Percentiles rank a stretch among this genome's conserved stretches.
These are phyloP conservation scores for Psephotus haematonotus DNA, from an alignment of 2,113 vertebrate genomes.

Conservation along the genomic window DNA sequence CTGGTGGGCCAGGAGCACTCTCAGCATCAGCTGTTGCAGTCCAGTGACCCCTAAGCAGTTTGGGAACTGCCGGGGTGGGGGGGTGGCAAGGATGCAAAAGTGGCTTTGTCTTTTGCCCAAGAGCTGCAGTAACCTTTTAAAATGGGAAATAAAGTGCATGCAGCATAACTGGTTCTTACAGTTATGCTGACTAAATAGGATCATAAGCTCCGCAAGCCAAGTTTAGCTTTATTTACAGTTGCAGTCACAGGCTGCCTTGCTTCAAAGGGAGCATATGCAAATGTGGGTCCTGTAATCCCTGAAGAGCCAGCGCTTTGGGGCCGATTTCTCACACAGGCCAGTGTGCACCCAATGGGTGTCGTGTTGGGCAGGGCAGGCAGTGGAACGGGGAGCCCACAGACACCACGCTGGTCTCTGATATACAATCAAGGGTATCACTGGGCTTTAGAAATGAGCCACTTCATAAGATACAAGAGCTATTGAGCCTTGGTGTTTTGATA, in stretches of 20 bases:
- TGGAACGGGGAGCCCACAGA: accelerated
- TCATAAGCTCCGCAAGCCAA: background rate
- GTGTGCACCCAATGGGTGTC: background rate
- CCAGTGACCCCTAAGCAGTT: background rate
- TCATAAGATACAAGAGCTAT: background rate
- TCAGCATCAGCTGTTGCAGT: background rate
- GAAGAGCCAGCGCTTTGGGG: background rate
- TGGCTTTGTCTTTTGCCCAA: background rate
- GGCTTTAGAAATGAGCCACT: background rate
- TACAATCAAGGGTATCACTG: background rate
- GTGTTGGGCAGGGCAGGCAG: background rate
- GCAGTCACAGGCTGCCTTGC: background rate
- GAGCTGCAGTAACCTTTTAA: background rate
- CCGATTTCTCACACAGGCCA: background rate
- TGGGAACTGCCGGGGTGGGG: background rate
- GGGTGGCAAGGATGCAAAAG: background rate
- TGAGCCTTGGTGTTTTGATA: background rate
- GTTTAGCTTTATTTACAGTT: background rate
- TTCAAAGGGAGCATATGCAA: background rate
- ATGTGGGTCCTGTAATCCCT: background rate
- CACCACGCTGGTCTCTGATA: background rate
- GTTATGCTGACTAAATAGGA: background rate
- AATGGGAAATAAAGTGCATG: background rate
- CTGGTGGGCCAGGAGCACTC: background rate
- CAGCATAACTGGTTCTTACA: background rate